phyloP scores from a whole-genome alignment of 2,888 invertebrate species.

The Notodonta ziczac region DNA sequence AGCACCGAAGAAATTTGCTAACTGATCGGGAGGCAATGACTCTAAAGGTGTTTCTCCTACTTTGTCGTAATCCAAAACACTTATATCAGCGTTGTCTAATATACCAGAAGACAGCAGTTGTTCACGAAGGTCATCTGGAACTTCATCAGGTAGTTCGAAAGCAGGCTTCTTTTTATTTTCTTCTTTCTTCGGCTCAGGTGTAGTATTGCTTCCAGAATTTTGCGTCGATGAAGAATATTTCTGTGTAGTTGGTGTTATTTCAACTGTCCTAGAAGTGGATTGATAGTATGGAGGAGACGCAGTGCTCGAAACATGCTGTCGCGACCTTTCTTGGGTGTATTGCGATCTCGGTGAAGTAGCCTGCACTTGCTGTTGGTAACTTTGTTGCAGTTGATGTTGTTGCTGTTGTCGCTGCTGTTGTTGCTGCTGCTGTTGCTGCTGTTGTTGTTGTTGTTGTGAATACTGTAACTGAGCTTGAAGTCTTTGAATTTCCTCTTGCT shows the following conservation, averaged over 20 bases:
- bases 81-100: conserved; percentile 94
- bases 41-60: conserved; percentile 93
- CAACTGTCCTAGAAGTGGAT: conserved; percentile 73
- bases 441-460: conserved; percentile 72
- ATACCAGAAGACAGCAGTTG: conserved; percentile 94
- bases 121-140: conserved; percentile 93
- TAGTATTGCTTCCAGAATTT: conserved; percentile 71
- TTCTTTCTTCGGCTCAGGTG: conserved; percentile 73
- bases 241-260: conserved; percentile 80
- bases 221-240: conserved; percentile 77
- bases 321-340: conserved; percentile 72
- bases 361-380: conserved; percentile 61
- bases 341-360: conserved; percentile 67
- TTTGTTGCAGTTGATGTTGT: conserved; percentile 46
- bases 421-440: conserved; percentile 49
- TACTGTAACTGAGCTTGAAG: conserved; percentile 71
- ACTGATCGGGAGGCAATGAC: conserved; percentile 92
- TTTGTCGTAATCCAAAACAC: conserved; percentile 94
- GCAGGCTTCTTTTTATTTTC: conserved; percentile 83
- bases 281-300: conserved; percentile 68
- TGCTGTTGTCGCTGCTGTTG: conserved; percentile 59
- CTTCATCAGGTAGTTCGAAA: conserved; percentile 91
- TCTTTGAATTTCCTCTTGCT: conserved; percentile 81
- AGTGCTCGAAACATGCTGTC: conserved; percentile 64
- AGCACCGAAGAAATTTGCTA: conserved; percentile 94